These are phyloP conservation scores for Mandrillus leucophaeus DNA, from an alignment of 2,113 vertebrate genomes.

Conservation along the genomic window DNA sequence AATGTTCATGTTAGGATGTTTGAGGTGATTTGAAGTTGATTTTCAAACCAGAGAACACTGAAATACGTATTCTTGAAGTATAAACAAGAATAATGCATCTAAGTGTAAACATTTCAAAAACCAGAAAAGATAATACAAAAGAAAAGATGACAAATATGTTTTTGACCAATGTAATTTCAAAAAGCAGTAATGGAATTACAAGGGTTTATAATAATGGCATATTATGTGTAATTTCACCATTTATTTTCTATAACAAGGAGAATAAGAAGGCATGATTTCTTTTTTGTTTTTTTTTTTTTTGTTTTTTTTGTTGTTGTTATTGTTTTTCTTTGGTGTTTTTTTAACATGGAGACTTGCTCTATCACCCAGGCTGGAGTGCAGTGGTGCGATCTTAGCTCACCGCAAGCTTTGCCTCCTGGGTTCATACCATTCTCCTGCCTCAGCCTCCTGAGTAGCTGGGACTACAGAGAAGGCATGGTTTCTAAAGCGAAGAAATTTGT, in stretches of 20 bases:
- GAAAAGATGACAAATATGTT: neutral
- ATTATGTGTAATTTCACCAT: neutral
- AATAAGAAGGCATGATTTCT: neutral
- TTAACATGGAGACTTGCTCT: too few species aligned
- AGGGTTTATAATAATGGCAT: neutral
- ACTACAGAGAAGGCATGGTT: neutral
- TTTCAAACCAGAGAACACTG: constrained; percentile 20
- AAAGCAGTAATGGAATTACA: neutral
- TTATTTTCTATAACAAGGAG: neutral
- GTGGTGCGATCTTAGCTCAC: too few species aligned
- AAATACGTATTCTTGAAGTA: constrained; percentile 9
- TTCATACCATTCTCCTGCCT: too few species aligned
- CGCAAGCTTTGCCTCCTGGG: too few species aligned
- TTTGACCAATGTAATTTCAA: neutral
- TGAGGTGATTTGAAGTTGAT: neutral
- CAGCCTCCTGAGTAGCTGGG: too few species aligned
- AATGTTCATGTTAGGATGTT: neutral
- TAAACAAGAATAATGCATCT: neutral
- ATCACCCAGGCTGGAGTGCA: too few species aligned
- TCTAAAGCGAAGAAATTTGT: neutral
- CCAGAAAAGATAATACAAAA: neutral
- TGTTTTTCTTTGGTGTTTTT: too few species aligned
- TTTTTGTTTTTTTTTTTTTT: too few species aligned
- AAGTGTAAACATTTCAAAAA: constrained; percentile 9
- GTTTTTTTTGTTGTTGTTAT: too few species aligned